These are phyloP conservation scores for Papilio elwesi DNA, from an alignment of 2,888 invertebrate genomes.

Conservation along the genomic window DNA sequence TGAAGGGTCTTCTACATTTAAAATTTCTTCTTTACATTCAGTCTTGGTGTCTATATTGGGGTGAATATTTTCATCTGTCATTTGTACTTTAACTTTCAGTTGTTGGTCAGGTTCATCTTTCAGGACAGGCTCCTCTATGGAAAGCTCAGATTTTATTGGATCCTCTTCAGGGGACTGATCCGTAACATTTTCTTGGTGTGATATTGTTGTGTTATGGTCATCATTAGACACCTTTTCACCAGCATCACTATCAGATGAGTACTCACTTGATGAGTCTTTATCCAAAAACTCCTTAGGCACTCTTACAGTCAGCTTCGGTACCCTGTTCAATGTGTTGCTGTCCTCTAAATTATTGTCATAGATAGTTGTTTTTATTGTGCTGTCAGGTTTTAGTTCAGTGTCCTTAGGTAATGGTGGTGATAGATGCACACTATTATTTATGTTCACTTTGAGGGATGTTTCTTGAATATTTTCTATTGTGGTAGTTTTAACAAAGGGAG, in stretches of 20 bases:
- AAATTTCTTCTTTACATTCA: constrained; percentile 59
- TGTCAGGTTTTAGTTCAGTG: constrained; percentile 69
- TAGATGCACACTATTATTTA: constrained; percentile 73
- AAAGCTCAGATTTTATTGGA: constrained; percentile 45
- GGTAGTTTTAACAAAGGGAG: constrained; percentile 78
- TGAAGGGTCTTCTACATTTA: constrained; percentile 64
- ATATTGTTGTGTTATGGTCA: constrained; percentile 67
- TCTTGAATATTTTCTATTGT: constrained; percentile 74
- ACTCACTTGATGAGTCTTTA: constrained; percentile 81
- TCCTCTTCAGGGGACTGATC: constrained; percentile 42
- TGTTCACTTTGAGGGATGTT: constrained; percentile 66
- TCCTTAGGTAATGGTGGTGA: constrained; percentile 49
- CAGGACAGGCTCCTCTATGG: constrained; percentile 38
- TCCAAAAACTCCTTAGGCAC: constrained; percentile 85
- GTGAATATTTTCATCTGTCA: constrained; percentile 54
- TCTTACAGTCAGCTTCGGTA: constrained; percentile 88
- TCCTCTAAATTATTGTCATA: constrained; percentile 79
- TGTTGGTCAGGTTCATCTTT: constrained; percentile 46
- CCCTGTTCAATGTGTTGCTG: constrained; percentile 80
- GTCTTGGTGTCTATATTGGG: constrained; percentile 64
- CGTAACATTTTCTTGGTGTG: constrained; percentile 49
- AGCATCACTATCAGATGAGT: constrained; percentile 84
- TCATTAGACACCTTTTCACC: constrained; percentile 86
- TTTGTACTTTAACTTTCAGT: constrained; percentile 53
- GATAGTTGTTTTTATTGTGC: constrained; percentile 73